Base-by-base conservation (phyloP, 2,888 invertebrate species). In the Chironomus tentans region DNA sequence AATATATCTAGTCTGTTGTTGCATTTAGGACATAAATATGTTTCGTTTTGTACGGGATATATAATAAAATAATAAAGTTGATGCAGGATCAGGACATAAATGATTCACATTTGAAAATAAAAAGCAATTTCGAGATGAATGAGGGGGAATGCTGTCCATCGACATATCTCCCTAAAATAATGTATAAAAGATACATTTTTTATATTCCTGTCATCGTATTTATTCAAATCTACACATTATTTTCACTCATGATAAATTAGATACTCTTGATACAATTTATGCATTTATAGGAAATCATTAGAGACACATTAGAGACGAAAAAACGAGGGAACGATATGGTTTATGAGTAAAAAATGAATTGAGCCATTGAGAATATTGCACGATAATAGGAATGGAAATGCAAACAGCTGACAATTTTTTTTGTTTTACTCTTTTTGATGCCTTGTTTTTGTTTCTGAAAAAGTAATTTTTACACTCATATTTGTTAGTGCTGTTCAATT, bases 221-320 rank as follows among this genome's bases (percentile, higher is more conserved):
- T 65, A 24, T 65, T 65, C 65, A 65, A 65, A 22, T 65, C 24
- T 65, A 65, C 65, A 65, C 65, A n/a, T n/a, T n/a, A n/a, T n/a
- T n/a, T n/a, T n/a, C n/a, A n/a, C n/a, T n/a, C n/a, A 68, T 74
- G 74, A 74, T 74, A 65, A 46, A 74, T 74, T 18, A 74, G 21
- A 74, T 7, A 68, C 21, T 50, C 56, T 71, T 3, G 46, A n/a
- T 62, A 62, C 72, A 72, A 72, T 62, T 72, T 72, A 72, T 72
- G 72, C 62, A 72, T 22, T 13, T 38, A 65, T 10, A 65, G 21
- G 18, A 65, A 74, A 74, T 74, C 74, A 74, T 74, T 74, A 74
- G 74, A 74, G 74, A 74, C 68, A 65, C 74, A 74, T 74, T 74
- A 74, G 74, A 22, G 24, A 38, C 10, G 38, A 10, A 74, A n/a